Evolutionary conservation across 2,797 vertebrate species (phyloP), one percentile per base, ranked within the genome.

Genomic region (Petrocephalus schoutedeni): DNA sequence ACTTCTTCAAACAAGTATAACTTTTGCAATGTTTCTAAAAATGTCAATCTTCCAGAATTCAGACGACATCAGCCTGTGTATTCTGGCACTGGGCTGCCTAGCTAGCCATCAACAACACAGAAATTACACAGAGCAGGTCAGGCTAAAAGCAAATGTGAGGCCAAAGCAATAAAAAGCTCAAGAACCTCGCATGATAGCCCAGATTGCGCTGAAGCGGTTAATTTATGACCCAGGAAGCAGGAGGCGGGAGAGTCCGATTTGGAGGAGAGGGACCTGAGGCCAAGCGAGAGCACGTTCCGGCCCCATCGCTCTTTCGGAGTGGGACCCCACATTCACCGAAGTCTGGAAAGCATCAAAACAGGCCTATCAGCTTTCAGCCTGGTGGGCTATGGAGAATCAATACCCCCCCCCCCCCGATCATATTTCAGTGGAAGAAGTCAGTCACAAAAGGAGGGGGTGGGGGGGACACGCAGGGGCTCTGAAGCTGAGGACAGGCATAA

Each of bases 311-410:
- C 21, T 85, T 6, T 56, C 10, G 14, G 88, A 67, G 71, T 36
- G 56, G 58, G 54, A 49, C 57, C 64, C 71, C 49, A 58, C 45
- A 86, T 61, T 53, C 54, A 61, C 51, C 19, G 87, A 59, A 87
- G 74, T 88, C 90, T 90, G 90, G 90, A 89, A 88, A 89, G 82
- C 89, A 89, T 89, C 89, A 88, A 59, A 87, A 83, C 28, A 67
- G 82, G 53, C 41, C 86, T 83, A 86, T 86, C 71, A 58, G 77
- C 89, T 88, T 87, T 61, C 89, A 51, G 64, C 61, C 67, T 80
- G 51, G 87, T 58, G 53, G 14, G 16, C 21, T 57, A 88, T 45
- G 82, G 23, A 41, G 59, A 83, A 71, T 64, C 82, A 36, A 57
- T 88, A 88, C 59, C 82, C 36, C 45, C 82, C 82, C n/a, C 45